These are phyloP conservation scores for Reticulitermes speratus DNA, from an alignment of 1,140 invertebrate genomes.

Conservation along the genomic window DNA sequence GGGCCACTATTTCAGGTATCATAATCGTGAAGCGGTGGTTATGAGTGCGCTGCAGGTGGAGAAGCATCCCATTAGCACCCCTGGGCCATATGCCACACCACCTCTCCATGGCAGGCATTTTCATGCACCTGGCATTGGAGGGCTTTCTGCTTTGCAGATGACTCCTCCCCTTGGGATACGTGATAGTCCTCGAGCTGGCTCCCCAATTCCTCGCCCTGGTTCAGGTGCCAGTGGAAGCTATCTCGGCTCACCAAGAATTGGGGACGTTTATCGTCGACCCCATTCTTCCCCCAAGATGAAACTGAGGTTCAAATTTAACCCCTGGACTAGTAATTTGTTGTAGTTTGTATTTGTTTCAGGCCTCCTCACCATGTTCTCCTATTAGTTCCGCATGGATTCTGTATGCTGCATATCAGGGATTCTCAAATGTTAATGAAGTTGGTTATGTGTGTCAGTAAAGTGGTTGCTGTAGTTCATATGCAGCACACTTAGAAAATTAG, in stretches of 20 bases:
- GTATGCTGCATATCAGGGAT: constrained; percentile 14
- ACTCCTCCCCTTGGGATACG: constrained; percentile 44
- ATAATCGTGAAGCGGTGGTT: constrained; percentile 88
- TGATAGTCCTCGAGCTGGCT: constrained; percentile 49
- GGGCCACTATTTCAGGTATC: constrained; percentile 63
- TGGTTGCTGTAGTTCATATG: neutral
- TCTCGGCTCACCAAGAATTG: constrained; percentile 53
- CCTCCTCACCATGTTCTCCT: neutral
- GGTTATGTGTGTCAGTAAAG: neutral
- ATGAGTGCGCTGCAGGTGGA: constrained; percentile 91
- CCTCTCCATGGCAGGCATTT: constrained; percentile 45
- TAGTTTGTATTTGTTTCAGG: constrained; percentile 19
- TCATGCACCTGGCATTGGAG: constrained; percentile 9
- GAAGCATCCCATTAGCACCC: constrained; percentile 85
- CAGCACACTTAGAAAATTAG: neutral
- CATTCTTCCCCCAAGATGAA: constrained; percentile 89
- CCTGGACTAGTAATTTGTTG: constrained; percentile 18
- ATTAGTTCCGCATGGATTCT: constrained; percentile 18
- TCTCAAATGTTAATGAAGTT: neutral
- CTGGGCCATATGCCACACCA: constrained; percentile 71
- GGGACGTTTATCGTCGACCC: constrained; percentile 52
- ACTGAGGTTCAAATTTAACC: constrained; percentile 63
- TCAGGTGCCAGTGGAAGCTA: constrained; percentile 49
- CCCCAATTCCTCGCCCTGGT: constrained; percentile 42
- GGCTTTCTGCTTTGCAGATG: constrained; percentile 38